Conservation (phyloP, 2,113 vertebrate genomes). For the Reinhardtius hippoglossoides region DNA sequence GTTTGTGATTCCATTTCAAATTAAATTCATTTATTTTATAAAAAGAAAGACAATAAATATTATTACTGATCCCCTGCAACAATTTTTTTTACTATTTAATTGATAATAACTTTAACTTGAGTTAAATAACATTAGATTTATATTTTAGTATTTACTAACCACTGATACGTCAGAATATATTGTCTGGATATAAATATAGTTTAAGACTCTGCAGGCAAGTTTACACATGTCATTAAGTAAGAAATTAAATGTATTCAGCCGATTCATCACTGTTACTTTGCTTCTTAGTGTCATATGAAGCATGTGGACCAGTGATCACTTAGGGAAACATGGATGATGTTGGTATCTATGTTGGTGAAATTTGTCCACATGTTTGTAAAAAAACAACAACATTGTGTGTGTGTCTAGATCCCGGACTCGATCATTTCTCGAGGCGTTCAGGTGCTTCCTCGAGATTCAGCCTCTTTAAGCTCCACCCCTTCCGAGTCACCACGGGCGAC, state of each 20-base stretch:
- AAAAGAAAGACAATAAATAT: too few relatives aligned
- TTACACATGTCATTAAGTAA: background rate
- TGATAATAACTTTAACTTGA: background rate
- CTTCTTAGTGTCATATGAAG: background rate
- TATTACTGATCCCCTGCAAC: too few relatives aligned
- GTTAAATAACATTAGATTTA: background rate
- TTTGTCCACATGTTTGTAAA: background rate
- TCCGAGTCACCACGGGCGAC: constrained; percentile 96
- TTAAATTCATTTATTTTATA: too few relatives aligned
- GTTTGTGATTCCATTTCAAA: background rate
- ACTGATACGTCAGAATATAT: background rate
- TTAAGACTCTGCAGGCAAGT: background rate
- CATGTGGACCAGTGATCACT: background rate
- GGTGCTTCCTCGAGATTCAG: constrained; percentile 97
- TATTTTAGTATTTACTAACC: background rate
- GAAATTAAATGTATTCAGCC: background rate
- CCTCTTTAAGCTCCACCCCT: constrained; percentile 98
- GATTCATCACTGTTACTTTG: background rate
- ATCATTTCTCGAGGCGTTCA: constrained; percentile 99
- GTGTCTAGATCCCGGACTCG: constrained; percentile 94
- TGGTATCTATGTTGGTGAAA: background rate
- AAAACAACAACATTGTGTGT: background rate
- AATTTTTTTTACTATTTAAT: too few relatives aligned
- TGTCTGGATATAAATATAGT: background rate
- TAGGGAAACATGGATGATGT: too few relatives aligned